Base-by-base conservation (phyloP, 2,113 vertebrate species). In the Rhipidura dahli region DNA sequence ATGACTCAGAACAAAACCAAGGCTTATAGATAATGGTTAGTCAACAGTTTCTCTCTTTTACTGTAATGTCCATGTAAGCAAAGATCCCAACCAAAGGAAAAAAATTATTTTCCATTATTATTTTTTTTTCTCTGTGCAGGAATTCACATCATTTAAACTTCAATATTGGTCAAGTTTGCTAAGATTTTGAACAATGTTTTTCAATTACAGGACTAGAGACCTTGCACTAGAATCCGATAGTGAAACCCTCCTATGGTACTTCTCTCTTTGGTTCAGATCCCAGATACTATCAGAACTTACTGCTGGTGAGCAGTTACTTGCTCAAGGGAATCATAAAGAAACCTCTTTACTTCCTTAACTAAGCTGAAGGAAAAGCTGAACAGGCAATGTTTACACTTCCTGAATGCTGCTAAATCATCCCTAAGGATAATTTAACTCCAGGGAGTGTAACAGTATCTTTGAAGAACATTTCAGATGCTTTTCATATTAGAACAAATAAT, bases 281-380 rank as follows among this genome's bases (percentile, higher is more conserved):
- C 31, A 54, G 9, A 15, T 30, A 3, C 13, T 33, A 9, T 31
- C 60, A 87, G 50, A 78, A 61, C 3, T 61, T 44, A 49, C 31
- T 86, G 33, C 19, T 53, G 31, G 26, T n/a, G 22, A 54, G 26
- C 15, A 44, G 31, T 23, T 40, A 56, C n/a, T 51, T 0, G 0
- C 51, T 70, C 0, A 0, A 75, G n/a, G 39, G 33, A 83, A 33
- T 79, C 42, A 15, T 3, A 37, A 4, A 57, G 7, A 15, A 85
- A 50, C 6, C 13, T 50, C 50, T 63, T n/a, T 42, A 39, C 18
- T 45, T 64, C 35, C 53, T 70, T 22, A 21, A 23, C 31, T 42
- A 40, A 71, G 10, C 24, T 79, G 33, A 76, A 54, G 37, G 15
- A 71, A 66, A 13, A n/a, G 11, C 11, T 82, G 33, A 66, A 82